Evolutionary conservation across 2,888 invertebrate species (phyloP).

Genomic region (Aphrophora alni): DNA sequence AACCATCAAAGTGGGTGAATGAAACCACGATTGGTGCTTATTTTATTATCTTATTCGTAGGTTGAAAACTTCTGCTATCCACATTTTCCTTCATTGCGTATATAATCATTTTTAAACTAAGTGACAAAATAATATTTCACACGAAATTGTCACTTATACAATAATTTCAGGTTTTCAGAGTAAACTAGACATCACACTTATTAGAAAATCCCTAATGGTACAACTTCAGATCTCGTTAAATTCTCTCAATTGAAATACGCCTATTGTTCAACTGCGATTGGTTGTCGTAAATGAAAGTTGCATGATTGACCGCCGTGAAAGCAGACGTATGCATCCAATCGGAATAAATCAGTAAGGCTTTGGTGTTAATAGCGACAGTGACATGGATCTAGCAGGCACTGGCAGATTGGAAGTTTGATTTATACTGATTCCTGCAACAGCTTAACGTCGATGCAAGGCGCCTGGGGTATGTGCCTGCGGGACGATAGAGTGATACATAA

Average conservation of each 20-base stretch:
- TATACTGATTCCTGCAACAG: not conserved
- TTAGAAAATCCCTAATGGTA: not conserved
- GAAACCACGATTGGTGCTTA: no score
- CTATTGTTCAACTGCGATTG: not conserved
- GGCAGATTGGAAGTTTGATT: not conserved
- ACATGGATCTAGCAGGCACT: not conserved
- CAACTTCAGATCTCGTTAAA: not conserved
- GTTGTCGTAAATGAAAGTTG: slow-evolving; percentile 3
- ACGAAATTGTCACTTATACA: not conserved
- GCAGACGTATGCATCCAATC: not conserved
- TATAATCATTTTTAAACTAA: no score
- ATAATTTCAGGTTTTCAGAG: no score
- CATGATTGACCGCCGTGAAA: slow-evolving; percentile 9
- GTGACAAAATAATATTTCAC: not conserved
- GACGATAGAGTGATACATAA: no score
- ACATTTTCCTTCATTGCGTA: no score
- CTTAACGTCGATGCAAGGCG: no score
- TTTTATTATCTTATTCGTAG: no score
- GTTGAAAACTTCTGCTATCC: no score
- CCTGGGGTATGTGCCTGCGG: no score
- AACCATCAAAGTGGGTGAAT: no score
- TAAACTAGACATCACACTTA: not conserved
- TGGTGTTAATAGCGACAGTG: slow-evolving; percentile 1
- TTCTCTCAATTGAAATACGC: not conserved
- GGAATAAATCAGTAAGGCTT: not conserved